phyloP scores from a whole-genome alignment of 2,113 vertebrate genomes.

The crab-eating macaque (Macaca fascicularis) region T2T-MFA8v1.1 NC_088389.1:76722501-76723000 shows the following conservation, averaged over 20 bases:
- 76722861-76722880: neutral
- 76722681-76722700: neutral
- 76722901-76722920: neutral
- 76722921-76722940: neutral
- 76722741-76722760: neutral
- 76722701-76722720: neutral
- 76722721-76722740: slow-evolving; percentile 28
- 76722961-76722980: neutral
- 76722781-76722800: neutral
- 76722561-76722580: slow-evolving; percentile 59
- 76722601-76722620: slow-evolving; percentile 51
- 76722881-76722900: neutral
- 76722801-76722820: neutral
- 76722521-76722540: slow-evolving; percentile 80
- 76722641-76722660: slow-evolving; percentile 41
- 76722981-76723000: neutral
- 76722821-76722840: neutral
- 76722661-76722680: slow-evolving; percentile 19
- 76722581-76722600: slow-evolving; percentile 64
- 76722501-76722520: slow-evolving; percentile 76
- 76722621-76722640: neutral
- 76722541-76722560: slow-evolving; percentile 67
- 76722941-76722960: neutral
- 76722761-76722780: neutral
- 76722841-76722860: neutral